Percentiles rank a stretch among this genome's conserved stretches.
Conservation (phyloP, 1,140 invertebrate species). For the Ooceraea biroi region DNA sequence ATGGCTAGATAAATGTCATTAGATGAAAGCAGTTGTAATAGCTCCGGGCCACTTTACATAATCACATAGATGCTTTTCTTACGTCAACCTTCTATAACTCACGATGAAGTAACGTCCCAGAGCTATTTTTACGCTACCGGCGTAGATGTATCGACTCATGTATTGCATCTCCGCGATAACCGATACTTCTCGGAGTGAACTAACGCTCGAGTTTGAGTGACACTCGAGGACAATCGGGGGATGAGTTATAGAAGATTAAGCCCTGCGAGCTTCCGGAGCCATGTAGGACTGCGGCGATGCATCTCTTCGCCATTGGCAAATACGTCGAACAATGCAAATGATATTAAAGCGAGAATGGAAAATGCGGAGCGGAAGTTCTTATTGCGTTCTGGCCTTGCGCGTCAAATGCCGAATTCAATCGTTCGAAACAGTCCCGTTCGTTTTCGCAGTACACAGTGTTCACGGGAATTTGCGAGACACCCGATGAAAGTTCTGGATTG, state of each 20-base stretch:
- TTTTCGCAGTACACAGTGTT: constrained; percentile 6
- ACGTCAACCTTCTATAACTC: constrained; percentile 56
- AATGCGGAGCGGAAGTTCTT: neutral
- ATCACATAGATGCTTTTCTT: constrained; percentile 16
- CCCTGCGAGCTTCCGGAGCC: constrained; percentile 16
- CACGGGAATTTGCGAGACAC: constrained; percentile 6
- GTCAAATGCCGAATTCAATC: constrained; percentile 16
- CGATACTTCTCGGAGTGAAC: neutral
- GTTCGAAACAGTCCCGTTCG: constrained; percentile 34
- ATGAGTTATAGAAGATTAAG: constrained; percentile 51
- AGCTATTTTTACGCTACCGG: constrained; percentile 29
- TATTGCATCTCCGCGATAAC: constrained; percentile 10
- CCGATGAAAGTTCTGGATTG: constrained; percentile 27
- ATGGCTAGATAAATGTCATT: neutral
- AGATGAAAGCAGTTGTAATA: constrained; percentile 20
- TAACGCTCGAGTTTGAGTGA: neutral
- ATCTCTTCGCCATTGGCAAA: constrained; percentile 27
- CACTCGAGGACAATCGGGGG: constrained; percentile 43
- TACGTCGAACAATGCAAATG: constrained; percentile 25
- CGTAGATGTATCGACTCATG: constrained; percentile 20
- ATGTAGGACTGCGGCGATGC: constrained; percentile 47
- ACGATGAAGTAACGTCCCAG: constrained; percentile 25
- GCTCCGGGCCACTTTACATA: constrained; percentile 24
- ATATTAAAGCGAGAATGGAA: neutral
- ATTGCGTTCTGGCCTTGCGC: neutral